These are phyloP conservation scores for Calidris pygmaea DNA, from an alignment of 2,113 vertebrate species.

Conservation along the genomic window DNA sequence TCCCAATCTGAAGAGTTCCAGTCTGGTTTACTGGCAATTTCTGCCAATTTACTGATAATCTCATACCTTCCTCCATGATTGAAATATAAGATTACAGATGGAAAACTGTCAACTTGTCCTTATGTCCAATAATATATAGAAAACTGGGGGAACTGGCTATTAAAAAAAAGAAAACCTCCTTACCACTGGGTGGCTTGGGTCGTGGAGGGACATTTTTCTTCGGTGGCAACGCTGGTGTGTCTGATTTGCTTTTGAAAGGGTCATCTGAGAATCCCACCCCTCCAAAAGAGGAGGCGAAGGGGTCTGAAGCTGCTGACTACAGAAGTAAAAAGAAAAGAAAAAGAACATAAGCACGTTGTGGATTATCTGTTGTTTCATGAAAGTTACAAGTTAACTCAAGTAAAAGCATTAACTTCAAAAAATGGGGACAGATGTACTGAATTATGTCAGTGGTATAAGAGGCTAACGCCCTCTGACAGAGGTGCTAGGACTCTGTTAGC, in stretches of 20 bases:
- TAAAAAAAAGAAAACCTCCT: constrained; percentile 57
- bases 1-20: not conserved
- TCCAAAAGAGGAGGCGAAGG: constrained; percentile 71
- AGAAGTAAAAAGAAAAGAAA: constrained; percentile 10
- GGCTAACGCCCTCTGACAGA: not conserved
- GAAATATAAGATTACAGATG: not conserved
- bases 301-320: constrained; percentile 72
- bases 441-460: not conserved
- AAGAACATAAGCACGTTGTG: not conserved
- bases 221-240: constrained; percentile 92
- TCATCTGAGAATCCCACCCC: constrained; percentile 87
- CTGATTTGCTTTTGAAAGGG: constrained; percentile 90
- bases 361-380: not conserved
- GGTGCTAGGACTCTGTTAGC: not conserved
- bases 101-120: not conserved
- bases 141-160: not conserved
- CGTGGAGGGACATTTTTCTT: constrained; percentile 93
- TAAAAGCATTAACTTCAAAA: not conserved
- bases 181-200: constrained; percentile 95
- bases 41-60: not conserved
- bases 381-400: not conserved
- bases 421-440: not conserved
- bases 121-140: not conserved
- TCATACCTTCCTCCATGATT: not conserved
- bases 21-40: not conserved